phyloP scores from a whole-genome alignment of 2,113 vertebrate genomes.

The Chrysochloris asiatica region DNA sequence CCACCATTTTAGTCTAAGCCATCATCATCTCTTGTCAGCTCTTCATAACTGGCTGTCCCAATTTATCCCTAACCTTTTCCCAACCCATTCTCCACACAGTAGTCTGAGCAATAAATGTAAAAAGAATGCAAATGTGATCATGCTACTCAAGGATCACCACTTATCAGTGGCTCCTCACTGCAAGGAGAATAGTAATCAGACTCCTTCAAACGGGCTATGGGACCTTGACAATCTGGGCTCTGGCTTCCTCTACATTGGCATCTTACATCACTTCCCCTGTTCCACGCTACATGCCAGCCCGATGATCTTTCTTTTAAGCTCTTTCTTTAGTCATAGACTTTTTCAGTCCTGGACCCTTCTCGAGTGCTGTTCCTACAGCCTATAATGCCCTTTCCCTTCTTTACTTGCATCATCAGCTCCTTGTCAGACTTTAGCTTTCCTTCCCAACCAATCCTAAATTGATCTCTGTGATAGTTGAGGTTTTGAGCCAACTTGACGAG shows the following conservation, averaged over 20 bases:
- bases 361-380: not conserved
- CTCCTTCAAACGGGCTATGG: not conserved
- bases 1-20: not conserved
- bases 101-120: not conserved
- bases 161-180: not conserved
- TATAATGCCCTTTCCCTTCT: not conserved
- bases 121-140: not conserved
- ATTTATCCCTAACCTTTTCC: not conserved
- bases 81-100: not conserved
- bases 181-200: not conserved
- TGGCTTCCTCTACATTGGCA: not conserved
- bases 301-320: too few relatives aligned
- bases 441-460: not conserved
- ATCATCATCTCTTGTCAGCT: not conserved
- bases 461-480: too few relatives aligned
- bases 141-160: not conserved
- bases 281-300: fast-evolving
- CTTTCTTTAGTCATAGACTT: too few relatives aligned
- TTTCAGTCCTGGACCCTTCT: not conserved
- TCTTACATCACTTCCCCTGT: not conserved
- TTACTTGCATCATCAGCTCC: not conserved
- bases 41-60: not conserved
- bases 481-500: too few relatives aligned
- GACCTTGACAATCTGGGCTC: not conserved
- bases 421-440: not conserved